These are phyloP conservation scores for Synchiropus splendidus DNA, from an alignment of 2,113 vertebrate genomes.

Conservation along the genomic window DNA sequence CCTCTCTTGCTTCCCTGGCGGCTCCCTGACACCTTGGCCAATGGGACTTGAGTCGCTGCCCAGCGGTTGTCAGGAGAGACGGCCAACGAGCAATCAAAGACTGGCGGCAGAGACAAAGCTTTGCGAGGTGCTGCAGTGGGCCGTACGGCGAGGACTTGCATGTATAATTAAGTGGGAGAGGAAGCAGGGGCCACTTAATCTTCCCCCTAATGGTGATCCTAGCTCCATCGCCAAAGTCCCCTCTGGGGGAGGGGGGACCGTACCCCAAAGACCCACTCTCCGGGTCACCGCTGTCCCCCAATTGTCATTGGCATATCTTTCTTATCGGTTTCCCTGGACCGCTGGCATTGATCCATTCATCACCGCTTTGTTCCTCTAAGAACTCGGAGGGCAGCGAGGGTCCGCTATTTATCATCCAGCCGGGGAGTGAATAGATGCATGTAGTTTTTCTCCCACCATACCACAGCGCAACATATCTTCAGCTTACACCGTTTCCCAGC, in stretches of 20 bases:
- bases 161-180: constrained; percentile 88
- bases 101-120: constrained; percentile 78
- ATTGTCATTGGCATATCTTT: constrained; percentile 80
- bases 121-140: constrained; percentile 55
- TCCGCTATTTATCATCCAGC: constrained; percentile 72
- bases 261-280: constrained; percentile 78
- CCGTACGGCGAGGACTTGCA: constrained; percentile 72
- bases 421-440: constrained; percentile 53
- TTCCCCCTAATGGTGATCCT: constrained; percentile 83
- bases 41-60: constrained; percentile 84
- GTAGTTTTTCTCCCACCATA: constrained; percentile 38
- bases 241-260: constrained; percentile 58
- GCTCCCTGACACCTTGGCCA: constrained; percentile 75
- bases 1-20: constrained; percentile 24
- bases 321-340: constrained; percentile 73
- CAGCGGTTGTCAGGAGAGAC: constrained; percentile 90
- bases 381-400: constrained; percentile 71
- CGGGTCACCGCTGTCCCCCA: constrained; percentile 76
- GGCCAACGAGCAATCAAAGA: constrained; percentile 90
- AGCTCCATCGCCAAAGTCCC: constrained; percentile 74
- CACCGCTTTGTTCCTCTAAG: constrained; percentile 74
- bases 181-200: constrained; percentile 84
- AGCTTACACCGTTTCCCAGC: constrained; percentile 31
- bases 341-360: constrained; percentile 77
- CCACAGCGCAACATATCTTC: constrained; percentile 43